Base-by-base conservation (phyloP, 92 coral and sea anemone genomes). In the Epizoanthus scotinus region DNA sequence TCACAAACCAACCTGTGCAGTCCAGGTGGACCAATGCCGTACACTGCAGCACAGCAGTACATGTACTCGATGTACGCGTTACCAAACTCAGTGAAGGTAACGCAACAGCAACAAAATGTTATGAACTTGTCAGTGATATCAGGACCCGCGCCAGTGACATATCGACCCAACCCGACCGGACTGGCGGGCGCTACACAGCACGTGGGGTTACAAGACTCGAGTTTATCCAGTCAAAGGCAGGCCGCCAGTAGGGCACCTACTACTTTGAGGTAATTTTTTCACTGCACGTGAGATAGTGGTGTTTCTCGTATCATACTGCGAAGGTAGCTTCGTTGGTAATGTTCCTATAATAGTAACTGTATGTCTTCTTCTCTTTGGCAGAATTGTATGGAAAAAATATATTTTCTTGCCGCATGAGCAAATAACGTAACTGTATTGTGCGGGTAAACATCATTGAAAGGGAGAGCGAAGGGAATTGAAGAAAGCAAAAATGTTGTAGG, bases 101-200 rank as follows among this genome's bases (percentile, higher is more conserved):
- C 97, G 28, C 94, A 94, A 22, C 95, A 88, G 56, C 86, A 82
- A n/a, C 94, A 90, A 63, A 85, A 78, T 21, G 83, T 82, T 54
- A 70, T 93, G 88, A 93, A 88, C 54, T 85, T 95, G 55, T 93
- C 96, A 59, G 99, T 95, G 50, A 95, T 95, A 49, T 91, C 99
- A 9, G 99, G 99, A n/a, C 99, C 98, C 7, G 99, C 99, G 12
- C 99, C 99, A 10, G 91, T 95, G 24, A 83, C 81, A 54, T 86
- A 93, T 47, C 87, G 97, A 78, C 55, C 94, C 3, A 91, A 89
- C 60, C 78, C 87, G 22, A 29, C 81, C 22, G 67, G 78, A 57
- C 55, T 59, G 17, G 84, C 31, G 25, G 64, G 61, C 18, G 21
- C 73, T 3, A 69, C 61, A 22, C 77, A 78, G 65, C 66, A 61